Evolutionary conservation across 2,888 invertebrate genomes (phyloP), one percentile per base, ranked within the genome.

Genomic region (Diarsia brunnea): DNA sequence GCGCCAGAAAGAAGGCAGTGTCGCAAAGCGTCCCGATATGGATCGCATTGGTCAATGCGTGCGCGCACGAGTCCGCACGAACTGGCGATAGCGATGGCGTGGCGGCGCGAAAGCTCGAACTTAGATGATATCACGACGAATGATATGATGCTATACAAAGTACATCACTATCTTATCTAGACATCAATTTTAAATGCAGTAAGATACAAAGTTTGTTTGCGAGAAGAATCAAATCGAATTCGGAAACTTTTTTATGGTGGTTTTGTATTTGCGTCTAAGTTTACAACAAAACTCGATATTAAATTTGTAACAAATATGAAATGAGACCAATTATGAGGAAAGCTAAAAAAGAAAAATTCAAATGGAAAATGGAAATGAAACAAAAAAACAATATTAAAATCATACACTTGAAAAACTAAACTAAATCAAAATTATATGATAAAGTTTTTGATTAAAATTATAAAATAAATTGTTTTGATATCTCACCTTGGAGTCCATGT

Each of bases 401-500:
- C 14, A 12, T 24, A 12, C 16, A 73, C 12, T 11, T 19, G 14
- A 49, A 27, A 61, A 61, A 43, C 3, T 2, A 11, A 69, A 61
- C 5, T 2, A 24, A 49, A 51, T 43, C 4, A 19, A 65, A 51
- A 12, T 38, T 38, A 8, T 7, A 0, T 8, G 8, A 8, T 38
- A 38, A 31, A 31, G 4, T 31, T 38, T 38, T 5, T 38, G 4
- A 38, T 31, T 31, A 38, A 38, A 38, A 38, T 5, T 4, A 38
- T 11, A 14, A 24, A 21, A 51, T 1, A 45, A 38, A 38, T 38
- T 10, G 11, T 51, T 60, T 38, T 11, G 27, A 24, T 70, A 51
- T 82, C 94, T 93, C 84, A 96, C 96, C 96, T 96, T 96, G 96
- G 92, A 93, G 95, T 95, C 94, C 96, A 96, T 96, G 94, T 94